Percentiles rank a stretch among this genome's conserved stretches.
These are phyloP conservation scores for Periophthalmus magnuspinnatus DNA, from an alignment of 2,797 vertebrate species.

Conservation along the genomic window DNA sequence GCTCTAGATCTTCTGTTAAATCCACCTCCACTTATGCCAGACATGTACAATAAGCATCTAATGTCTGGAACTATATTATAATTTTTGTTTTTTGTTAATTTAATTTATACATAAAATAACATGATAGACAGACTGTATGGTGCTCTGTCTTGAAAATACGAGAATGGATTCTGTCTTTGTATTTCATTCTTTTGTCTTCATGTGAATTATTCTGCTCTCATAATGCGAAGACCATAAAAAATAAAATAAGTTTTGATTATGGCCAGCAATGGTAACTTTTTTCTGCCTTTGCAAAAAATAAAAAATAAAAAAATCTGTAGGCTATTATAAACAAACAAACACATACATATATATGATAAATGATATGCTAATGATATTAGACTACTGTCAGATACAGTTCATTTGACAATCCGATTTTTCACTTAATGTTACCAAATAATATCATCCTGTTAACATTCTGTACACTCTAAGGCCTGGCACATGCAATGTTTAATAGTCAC, in stretches of 20 bases:
- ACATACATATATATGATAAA: too few species aligned
- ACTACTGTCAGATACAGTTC: too few species aligned
- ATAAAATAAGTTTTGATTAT: not conserved
- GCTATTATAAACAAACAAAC: too few species aligned
- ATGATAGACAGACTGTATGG: not conserved
- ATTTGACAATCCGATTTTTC: too few species aligned
- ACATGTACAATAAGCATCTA: slow-evolving; percentile 28
- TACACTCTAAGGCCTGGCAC: too few species aligned
- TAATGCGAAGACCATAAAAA: not conserved
- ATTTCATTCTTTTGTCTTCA: not conserved
- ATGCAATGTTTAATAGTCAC: too few species aligned
- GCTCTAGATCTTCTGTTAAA: slow-evolving; percentile 32
- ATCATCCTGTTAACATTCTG: too few species aligned
- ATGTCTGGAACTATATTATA: not conserved
- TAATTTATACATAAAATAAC: not conserved
- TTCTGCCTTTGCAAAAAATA: not conserved
- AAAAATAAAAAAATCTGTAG: too few species aligned
- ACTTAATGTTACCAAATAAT: too few species aligned
- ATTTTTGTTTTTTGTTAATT: not conserved
- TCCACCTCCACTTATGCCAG: slow-evolving; percentile 17
- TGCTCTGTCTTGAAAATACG: not conserved
- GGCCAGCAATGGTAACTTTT: not conserved
- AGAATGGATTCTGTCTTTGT: not conserved
- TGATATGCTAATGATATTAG: too few species aligned
- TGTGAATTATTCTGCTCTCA: not conserved